Evolutionary conservation across 64 coral and sea anemone genomes (phyloP).

Genomic region (Montipora capricornis): DNA sequence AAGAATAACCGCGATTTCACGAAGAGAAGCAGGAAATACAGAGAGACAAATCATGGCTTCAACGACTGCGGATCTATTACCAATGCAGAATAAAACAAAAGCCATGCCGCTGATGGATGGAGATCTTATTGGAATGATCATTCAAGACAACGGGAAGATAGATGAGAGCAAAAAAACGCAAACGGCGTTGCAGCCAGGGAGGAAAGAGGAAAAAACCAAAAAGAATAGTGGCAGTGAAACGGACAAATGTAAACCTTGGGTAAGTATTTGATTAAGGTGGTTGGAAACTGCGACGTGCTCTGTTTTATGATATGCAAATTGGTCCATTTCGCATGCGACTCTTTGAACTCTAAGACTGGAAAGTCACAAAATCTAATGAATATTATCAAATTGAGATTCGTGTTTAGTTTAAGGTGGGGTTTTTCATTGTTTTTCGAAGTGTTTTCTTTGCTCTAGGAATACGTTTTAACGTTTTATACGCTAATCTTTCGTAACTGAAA

Average conservation of each 20-base stretch:
- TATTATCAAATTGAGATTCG: background rate
- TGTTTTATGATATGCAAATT: background rate
- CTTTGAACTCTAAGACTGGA: background rate
- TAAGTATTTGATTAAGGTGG: background rate
- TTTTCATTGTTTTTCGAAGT: background rate
- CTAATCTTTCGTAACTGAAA: background rate
- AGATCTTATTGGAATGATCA: constrained; percentile 61
- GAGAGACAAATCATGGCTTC: constrained; percentile 16
- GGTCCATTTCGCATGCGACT: background rate
- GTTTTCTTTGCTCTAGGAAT: background rate
- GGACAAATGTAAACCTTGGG: background rate
- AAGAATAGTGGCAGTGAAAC: background rate
- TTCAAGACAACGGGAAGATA: constrained; percentile 9
- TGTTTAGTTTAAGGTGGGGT: background rate
- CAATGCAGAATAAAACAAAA: constrained; percentile 19
- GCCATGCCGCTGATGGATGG: constrained; percentile 30
- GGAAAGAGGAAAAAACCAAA: background rate
- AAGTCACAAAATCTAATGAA: background rate
- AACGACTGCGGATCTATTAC: constrained; percentile 5
- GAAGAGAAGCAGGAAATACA: background rate
- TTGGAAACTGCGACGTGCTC: background rate
- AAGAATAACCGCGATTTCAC: background rate
- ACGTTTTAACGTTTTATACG: background rate
- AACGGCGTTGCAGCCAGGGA: background rate
- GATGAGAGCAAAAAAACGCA: constrained; percentile 9